phyloP scores from a whole-genome alignment of 2,113 vertebrate genomes.

The Protomyctophum bolini region DNA sequence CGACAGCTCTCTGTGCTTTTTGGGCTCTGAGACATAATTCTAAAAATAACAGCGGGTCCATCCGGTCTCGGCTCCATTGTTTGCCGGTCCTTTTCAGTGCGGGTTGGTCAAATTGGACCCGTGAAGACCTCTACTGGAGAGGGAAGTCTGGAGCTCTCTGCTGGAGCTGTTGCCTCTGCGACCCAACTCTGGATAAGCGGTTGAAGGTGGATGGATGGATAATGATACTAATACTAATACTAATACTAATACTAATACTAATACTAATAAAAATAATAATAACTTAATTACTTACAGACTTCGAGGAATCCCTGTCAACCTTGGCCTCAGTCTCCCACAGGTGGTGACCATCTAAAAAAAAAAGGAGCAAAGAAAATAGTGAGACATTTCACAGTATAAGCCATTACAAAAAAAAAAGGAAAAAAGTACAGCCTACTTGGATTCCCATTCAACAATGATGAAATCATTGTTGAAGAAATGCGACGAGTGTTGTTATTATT shows the following conservation, averaged over 20 bases:
- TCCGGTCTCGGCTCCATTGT: no score
- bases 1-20: no score
- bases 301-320: slow-evolving; percentile 89
- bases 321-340: slow-evolving; percentile 98
- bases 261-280: slow-evolving; percentile 3
- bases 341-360: slow-evolving; percentile 92
- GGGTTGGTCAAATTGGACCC: no score
- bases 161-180: no score
- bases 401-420: neutral
- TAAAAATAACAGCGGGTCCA: no score
- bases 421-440: slow-evolving; percentile 35
- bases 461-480: slow-evolving; percentile 34
- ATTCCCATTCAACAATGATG: slow-evolving; percentile 1
- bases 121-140: no score
- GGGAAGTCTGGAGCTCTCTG: no score
- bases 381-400: neutral
- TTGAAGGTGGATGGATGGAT: no score
- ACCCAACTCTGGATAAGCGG: no score
- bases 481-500: slow-evolving; percentile 32
- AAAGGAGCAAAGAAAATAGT: slow-evolving; percentile 27
- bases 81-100: no score
- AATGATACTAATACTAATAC: no score
- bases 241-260: neutral
- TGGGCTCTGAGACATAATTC: no score
- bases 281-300: slow-evolving; percentile 84